Base-by-base conservation (phyloP, 2,797 vertebrate species). In the Syndactyla subalaris region DNA sequence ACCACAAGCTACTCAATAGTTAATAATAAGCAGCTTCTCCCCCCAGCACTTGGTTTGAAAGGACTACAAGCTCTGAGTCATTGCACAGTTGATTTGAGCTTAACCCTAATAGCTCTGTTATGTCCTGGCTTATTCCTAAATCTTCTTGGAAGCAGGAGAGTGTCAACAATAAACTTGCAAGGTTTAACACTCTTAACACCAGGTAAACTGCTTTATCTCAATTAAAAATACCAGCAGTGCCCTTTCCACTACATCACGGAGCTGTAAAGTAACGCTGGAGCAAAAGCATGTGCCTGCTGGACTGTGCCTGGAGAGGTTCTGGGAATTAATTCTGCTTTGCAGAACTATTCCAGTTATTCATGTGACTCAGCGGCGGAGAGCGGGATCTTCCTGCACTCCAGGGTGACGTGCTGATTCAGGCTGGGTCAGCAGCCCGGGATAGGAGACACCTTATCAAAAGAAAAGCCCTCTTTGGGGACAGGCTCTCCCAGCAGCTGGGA, bases 311-410 rank as follows among this genome's bases (percentile, higher is more conserved):
- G 91, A 97, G 97, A 96, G 96, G 88, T 98, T 98, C 98, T 98
- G 98, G 98, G 98, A 98, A 98, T 97, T 96, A 96, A 97, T 97
- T 96, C 95, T 97, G 97, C 95, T 97, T 97, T 97, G 96, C 96
- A 97, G 95, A 97, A 96, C 94, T 96, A 97, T 98, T 98, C 98
- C 98, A 98, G 98, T 98, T 98, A 98, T 97, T 97, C 95, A 96
- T 92, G 96, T 98, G 98, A 98, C 98, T 98, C 98, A 98, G 98
- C 95, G 93, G 92, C 96, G 94, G 94, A 96, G 96, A 92, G 73
- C 13, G 36, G 97, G 96, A 98, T 98, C 97, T 97, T 97, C 96
- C 97, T 97, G 96, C 93, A 70, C 96, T 97, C 94, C 75, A 52
- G 94, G 96, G 94, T 89, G 88, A 90, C 63, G 86, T 89, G 98